Evolutionary conservation across 2,888 invertebrate species (phyloP), one percentile per base, ranked within the genome.

Genomic region (Stratiomys singularior): DNA sequence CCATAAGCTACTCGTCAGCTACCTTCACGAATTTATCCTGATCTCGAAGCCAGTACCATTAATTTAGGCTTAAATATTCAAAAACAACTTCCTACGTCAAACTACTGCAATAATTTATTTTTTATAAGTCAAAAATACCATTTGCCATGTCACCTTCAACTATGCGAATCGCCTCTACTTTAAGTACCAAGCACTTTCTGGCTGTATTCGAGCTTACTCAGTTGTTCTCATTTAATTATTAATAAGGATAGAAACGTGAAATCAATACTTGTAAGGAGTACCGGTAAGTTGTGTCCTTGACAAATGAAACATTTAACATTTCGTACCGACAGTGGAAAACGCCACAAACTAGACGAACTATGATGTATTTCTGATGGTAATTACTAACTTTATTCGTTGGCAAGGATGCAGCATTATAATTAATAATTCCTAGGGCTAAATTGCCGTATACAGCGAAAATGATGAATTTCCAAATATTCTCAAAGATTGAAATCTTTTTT

Each of bases 191-290:
- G 58, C 4, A 23, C 37, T 37, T 37, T 37, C 37, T 37, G 3
- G 37, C 37, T 37, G 37, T 37, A 37, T 3, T 37, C 37, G 3
- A 37, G 37, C 9, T 37, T 37, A 37, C 37, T 37, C 13, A 60
- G 5, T 60, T 60, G 25, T 23, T 60, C 11, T 60, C 25, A 60
- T 1, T 64, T 30, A 30, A 64, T 64, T 64, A 64, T 64, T 64
- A 64, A 64, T 28, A 2, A 64, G 21, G 25, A 64, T 64, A 64
- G 28, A 21, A 64, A n/a, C 28, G 15, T 23, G 64, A 64, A 64
- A 64, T 64, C 64, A 64, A 64, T 64, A 64, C 1, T 15, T 9
- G 18, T 15, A 27, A 28, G 64, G 30, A 64, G 64, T n/a, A 30
- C 30, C 1, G 30, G 13, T n/a, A 15, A 30, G 30, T 64, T 4